These are phyloP conservation scores for Dastarcus helophoroides DNA, from an alignment of 2,888 invertebrate genomes.

Conservation along the genomic window DNA sequence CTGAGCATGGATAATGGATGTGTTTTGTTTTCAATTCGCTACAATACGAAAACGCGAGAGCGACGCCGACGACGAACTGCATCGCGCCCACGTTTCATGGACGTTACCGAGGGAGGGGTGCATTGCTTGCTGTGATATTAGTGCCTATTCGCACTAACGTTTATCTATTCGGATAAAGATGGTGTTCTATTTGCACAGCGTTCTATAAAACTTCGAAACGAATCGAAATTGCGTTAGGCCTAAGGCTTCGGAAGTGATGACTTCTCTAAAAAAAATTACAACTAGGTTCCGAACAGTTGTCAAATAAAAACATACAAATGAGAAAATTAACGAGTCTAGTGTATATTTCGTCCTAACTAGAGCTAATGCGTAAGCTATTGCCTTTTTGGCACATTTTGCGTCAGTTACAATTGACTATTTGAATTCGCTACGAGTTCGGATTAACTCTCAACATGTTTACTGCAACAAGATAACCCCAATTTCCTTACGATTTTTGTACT, in stretches of 20 bases:
- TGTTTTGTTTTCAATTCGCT: slow-evolving; percentile 16
- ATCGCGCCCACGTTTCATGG: slow-evolving; percentile 21
- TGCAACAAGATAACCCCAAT: too few relatives aligned
- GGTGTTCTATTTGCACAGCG: slow-evolving; percentile 30
- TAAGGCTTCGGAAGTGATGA: too few relatives aligned
- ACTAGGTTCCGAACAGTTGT: too few relatives aligned
- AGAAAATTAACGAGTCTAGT: too few relatives aligned
- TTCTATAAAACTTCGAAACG: slow-evolving; percentile 18
- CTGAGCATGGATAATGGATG: slow-evolving; percentile 24
- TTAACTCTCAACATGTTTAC: too few relatives aligned
- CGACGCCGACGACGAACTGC: slow-evolving; percentile 13
- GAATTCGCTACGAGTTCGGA: too few relatives aligned
- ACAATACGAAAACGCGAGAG: slow-evolving; percentile 38
- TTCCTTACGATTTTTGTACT: too few relatives aligned
- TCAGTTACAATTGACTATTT: too few relatives aligned
- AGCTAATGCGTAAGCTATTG: slow-evolving; percentile 28
- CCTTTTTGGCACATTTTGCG: slow-evolving; percentile 33
- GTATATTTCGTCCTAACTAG: slow-evolving; percentile 21
- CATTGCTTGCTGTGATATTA: slow-evolving; percentile 34
- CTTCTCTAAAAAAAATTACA: too few relatives aligned
- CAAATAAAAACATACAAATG: too few relatives aligned
- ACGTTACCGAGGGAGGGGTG: slow-evolving; percentile 38
- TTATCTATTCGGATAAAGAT: slow-evolving; percentile 19
- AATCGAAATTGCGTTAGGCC: slow-evolving; percentile 16
- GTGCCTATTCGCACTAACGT: slow-evolving; percentile 33